Base-by-base conservation (phyloP, 2,113 vertebrate genomes). In the Proterorhinus semilunaris region DNA sequence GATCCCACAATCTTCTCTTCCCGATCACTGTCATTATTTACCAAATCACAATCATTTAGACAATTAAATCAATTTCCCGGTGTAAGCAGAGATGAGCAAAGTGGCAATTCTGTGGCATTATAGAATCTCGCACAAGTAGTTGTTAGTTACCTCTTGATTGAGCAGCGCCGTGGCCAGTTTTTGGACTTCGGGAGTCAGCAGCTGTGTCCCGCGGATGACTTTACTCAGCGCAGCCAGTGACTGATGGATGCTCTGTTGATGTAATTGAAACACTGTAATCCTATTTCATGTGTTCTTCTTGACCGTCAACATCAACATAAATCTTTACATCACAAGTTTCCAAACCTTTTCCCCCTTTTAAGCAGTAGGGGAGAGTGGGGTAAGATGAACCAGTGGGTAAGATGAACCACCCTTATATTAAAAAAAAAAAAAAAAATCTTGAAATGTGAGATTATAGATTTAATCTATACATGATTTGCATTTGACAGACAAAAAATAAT, bases 201-300 rank as follows among this genome's bases (percentile, higher is more conserved):
- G 90, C 0, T 95, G 95, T 8, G 94, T 94, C 62, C 98, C 97
- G 87, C 97, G 92, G 89, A 99, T 98, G 74, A 99, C 96, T 86
- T 96, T 99, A 85, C 96, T 99, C 86, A 99, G 92, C 44, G 96
- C 93, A 49, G 97, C 96, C 82, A 99, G 93, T 1, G 98, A 99
- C 42, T 97, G 95, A 90, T 99, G 98, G 59, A 99, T 92, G 69
- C 89, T 93, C 84, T 91, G 80, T 17, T n/a, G 72, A 77, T 45
- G 76, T 0, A 3, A 36, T 36, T 36, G 27, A 36, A 36, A 36
- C 27, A 36, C 2, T 36, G 27, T 36, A 36, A 36, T 36, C 27
- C 27, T 36, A 36, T 36, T 36, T 36, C 27, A 36, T 36, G 27
- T 36, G 4, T 36, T 36, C 27, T 36, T 36, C 27, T 36, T 36